Conservation (phyloP, 2,113 vertebrate species). For the Chlorocebus sabaeus region DNA sequence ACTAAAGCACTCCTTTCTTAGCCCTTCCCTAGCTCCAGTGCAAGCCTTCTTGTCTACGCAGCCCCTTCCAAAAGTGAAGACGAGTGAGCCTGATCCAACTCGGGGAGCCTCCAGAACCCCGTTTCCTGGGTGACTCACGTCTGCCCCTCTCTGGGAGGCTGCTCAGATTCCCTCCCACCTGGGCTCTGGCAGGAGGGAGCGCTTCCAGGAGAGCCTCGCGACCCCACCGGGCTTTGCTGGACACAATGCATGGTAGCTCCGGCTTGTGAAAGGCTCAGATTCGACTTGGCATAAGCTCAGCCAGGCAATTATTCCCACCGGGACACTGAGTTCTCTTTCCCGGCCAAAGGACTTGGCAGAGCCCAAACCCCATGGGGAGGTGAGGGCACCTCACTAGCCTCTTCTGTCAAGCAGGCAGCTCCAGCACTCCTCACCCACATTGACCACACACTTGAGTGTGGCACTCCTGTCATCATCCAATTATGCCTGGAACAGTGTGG, state of each 20-base stretch:
- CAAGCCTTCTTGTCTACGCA: rapidly evolving
- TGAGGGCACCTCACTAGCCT: conserved; percentile 30
- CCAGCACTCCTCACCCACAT: not conserved
- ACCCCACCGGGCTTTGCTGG: not conserved
- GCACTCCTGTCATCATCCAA: not conserved
- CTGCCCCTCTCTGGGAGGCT: not conserved
- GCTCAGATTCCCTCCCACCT: not conserved
- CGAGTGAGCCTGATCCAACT: not conserved
- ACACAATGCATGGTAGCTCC: not conserved
- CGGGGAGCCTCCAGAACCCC: not conserved
- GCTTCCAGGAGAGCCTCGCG: not conserved
- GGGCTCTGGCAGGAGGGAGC: not conserved
- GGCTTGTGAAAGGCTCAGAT: not conserved
- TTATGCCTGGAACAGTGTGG: not conserved
- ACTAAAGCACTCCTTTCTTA: not conserved
- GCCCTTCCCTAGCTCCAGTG: not conserved
- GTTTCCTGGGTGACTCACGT: not conserved
- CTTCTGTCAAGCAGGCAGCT: conserved; percentile 14
- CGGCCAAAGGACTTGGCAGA: conserved; percentile 58
- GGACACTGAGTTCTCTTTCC: not conserved
- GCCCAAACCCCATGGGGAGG: conserved; percentile 40
- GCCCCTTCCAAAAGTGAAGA: too few species aligned
- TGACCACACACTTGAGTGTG: conserved; percentile 27
- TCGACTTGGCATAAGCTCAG: not conserved
- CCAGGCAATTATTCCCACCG: not conserved